Conservation (phyloP, 2,888 invertebrate genomes). For the Nephrotoma appendiculata region DNA sequence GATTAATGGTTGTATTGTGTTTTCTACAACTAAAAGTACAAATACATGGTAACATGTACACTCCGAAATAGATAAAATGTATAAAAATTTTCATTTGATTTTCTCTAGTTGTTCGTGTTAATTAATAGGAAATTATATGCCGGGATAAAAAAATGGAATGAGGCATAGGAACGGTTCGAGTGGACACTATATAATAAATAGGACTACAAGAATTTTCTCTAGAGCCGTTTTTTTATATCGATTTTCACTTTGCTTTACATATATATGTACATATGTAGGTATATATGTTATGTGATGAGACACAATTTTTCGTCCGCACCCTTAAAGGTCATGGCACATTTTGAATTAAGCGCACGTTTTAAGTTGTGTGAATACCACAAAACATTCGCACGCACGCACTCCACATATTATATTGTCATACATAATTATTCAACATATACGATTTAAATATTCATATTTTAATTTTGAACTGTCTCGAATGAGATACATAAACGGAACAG, state of each 20-base stretch:
- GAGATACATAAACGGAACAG: neutral
- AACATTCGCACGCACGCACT: neutral
- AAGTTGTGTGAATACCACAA: neutral
- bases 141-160: neutral
- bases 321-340: neutral
- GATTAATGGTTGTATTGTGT: neutral
- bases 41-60: neutral
- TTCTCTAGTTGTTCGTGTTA: neutral
- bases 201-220: no score
- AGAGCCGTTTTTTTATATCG: neutral
- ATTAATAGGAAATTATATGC: neutral
- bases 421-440: neutral
- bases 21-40: neutral
- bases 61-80: neutral
- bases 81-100: neutral
- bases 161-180: neutral
- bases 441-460: neutral
- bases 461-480: neutral
- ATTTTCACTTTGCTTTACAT: neutral
- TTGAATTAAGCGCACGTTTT: neutral
- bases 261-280: neutral
- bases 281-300: neutral
- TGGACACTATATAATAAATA: neutral
- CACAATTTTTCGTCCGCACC: neutral
- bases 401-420: neutral